Evolutionary conservation across 2,888 invertebrate species (phyloP).

Genomic region (Eueremaeus valkanovi): DNA sequence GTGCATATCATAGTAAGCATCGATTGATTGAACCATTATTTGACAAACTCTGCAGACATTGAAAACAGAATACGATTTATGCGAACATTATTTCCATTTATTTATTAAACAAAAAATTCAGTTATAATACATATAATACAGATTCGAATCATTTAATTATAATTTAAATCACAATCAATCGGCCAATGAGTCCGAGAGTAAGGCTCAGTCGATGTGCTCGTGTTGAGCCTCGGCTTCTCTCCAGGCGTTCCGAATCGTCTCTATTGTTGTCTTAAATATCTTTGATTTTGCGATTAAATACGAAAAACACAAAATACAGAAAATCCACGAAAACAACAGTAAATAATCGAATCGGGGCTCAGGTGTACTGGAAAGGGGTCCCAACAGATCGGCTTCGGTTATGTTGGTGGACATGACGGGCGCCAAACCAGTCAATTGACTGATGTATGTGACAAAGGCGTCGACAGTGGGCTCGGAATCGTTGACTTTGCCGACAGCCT

Average conservation of each 20-base stretch:
- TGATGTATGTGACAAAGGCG: conserved; percentile 71
- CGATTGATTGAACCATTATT: too few relatives aligned
- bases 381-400: conserved; percentile 53
- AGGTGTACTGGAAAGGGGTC: conserved; percentile 74
- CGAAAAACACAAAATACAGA: conserved; percentile 68
- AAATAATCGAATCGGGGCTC: conserved; percentile 74
- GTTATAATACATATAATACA: too few relatives aligned
- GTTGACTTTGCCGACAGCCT: conserved; percentile 77
- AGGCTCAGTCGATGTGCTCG: conserved; percentile 65
- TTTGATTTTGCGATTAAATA: conserved; percentile 73
- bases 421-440: conserved; percentile 62
- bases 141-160: too few relatives aligned
- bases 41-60: too few relatives aligned
- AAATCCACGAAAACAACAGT: conserved; percentile 76
- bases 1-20: too few relatives aligned
- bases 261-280: conserved; percentile 73
- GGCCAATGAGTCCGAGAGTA: too few relatives aligned
- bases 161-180: too few relatives aligned
- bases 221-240: conserved; percentile 78
- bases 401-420: conserved; percentile 38
- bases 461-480: conserved; percentile 73
- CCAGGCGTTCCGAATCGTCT: conserved; percentile 80
- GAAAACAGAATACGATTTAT: too few relatives aligned
- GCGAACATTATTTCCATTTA: too few relatives aligned
- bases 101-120: too few relatives aligned